phyloP scores from a whole-genome alignment of 2,888 invertebrate genomes.

The Acleris laterana region DNA sequence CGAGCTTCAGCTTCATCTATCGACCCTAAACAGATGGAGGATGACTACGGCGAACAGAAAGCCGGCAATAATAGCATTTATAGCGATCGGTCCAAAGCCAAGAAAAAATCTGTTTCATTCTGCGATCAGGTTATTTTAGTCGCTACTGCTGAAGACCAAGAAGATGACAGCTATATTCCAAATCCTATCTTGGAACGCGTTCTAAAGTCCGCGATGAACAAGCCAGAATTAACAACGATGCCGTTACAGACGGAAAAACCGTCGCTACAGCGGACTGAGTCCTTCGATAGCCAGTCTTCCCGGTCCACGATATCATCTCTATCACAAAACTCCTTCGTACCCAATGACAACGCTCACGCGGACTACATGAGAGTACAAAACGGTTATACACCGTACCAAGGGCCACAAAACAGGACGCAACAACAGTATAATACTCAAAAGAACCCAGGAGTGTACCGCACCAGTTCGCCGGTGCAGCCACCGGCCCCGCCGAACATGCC shows the following conservation, averaged over 20 bases:
- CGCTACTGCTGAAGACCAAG: constrained; percentile 96
- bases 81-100: constrained; percentile 85
- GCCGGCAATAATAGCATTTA: constrained; percentile 61
- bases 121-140: constrained; percentile 97
- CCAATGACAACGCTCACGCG: constrained; percentile 62
- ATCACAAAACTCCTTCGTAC: constrained; percentile 71
- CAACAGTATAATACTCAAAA: constrained; percentile 70
- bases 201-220: constrained; percentile 91
- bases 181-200: constrained; percentile 95
- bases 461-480: constrained; percentile 59
- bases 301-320: constrained; percentile 79
- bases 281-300: constrained; percentile 81
- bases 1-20: constrained; percentile 74
- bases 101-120: constrained; percentile 97
- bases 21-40: constrained; percentile 74
- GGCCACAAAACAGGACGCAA: constrained; percentile 65
- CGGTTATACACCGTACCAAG: constrained; percentile 68
- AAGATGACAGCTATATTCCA: constrained; percentile 94
- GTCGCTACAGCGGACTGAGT: constrained; percentile 77
- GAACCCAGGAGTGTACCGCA: constrained; percentile 63
- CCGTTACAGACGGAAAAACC: constrained; percentile 78
- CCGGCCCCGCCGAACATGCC: constrained; percentile 51
- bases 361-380: constrained; percentile 74
- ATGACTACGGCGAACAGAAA: constrained; percentile 69
- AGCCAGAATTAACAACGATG: constrained; percentile 85